phyloP scores from a whole-genome alignment of 2,797 vertebrate genomes.

The Myotis planiceps region DNA sequence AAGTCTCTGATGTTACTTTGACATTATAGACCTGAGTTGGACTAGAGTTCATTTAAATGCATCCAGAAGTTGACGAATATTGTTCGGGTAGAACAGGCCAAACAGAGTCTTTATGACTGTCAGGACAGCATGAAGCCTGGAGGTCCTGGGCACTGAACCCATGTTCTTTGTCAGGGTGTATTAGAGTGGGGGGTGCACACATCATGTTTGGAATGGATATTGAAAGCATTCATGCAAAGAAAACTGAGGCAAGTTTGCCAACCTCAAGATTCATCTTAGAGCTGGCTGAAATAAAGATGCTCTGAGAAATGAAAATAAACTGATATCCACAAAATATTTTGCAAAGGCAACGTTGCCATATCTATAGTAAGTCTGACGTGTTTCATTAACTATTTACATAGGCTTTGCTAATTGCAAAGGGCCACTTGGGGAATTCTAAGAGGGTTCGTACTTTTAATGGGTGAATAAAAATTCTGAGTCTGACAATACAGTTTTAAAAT shows the following conservation, averaged over 20 bases:
- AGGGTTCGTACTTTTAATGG: conserved; percentile 49
- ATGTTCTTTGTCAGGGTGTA: too few species aligned
- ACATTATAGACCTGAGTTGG: neutral
- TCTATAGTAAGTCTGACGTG: conserved; percentile 35
- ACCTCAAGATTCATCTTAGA: neutral
- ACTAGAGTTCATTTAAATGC: neutral
- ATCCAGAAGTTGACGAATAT: neutral
- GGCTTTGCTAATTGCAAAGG: conserved; percentile 55
- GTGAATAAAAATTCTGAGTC: conserved; percentile 46
- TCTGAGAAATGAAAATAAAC: conserved; percentile 15
- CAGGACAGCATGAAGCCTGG: neutral
- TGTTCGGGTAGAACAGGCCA: neutral
- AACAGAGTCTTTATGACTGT: neutral
- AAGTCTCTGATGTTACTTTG: neutral
- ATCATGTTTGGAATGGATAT: neutral
- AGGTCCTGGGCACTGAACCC: neutral
- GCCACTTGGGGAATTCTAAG: conserved; percentile 62
- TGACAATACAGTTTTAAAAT: conserved; percentile 39
- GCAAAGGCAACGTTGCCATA: neutral
- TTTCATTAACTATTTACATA: conserved; percentile 68
- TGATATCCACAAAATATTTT: conserved; percentile 1
- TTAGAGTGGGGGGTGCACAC: neutral
- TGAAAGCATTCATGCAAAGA: neutral
- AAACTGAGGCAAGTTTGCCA: neutral
- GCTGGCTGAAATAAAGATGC: conserved; percentile 15